Base-by-base conservation (phyloP, 1,140 invertebrate genomes). In the Tetragonula clypearis region DNA sequence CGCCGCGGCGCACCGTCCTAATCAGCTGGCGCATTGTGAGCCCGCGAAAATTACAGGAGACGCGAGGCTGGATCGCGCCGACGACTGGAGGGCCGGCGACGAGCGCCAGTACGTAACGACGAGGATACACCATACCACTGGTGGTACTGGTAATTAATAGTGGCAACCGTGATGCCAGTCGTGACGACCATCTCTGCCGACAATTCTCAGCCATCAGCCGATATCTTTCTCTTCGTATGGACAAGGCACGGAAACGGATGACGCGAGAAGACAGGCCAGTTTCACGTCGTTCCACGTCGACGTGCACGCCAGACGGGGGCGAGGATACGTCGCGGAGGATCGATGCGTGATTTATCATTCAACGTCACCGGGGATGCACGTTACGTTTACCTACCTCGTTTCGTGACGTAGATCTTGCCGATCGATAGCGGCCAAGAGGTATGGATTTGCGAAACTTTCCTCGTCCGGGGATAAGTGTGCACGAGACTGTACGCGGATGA, bases 11-110 rank as follows among this genome's bases (percentile, higher is more conserved):
- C 26, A 62, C 87, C 68, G 87, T 88, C 90, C 91, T 92, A 93
- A 93, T 93, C 92, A 93, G 91, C 85, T 85, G 88, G 84, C 35
- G 87, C 86, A 93, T 93, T 93, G 92, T 93, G 83, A 89, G 89
- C 85, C 3, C 85, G 90, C 86, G 88, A 92, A 49, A 92, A 92
- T 93, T 93, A 91, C 92, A 91, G 87, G 90, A 89, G 89, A 81
- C 80, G 82, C 71, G 81, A 30, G 41, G 88, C 65, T 55, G 65
- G 75, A 76, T 84, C 69, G 79, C 71, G 62, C n/a, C 65, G 41
- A 65, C 55, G 87, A 86, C 58, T 69, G 82, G 77, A 82, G 14
- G 23, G 73, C 73, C 60, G 55, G 55, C 30, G 68, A 69, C 72
- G 77, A 90, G 62, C 35, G 85, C 80, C 78, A 35, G 35, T 35